phyloP scores from a whole-genome alignment of 1,140 invertebrate genomes.

The Venturia canescens region DNA sequence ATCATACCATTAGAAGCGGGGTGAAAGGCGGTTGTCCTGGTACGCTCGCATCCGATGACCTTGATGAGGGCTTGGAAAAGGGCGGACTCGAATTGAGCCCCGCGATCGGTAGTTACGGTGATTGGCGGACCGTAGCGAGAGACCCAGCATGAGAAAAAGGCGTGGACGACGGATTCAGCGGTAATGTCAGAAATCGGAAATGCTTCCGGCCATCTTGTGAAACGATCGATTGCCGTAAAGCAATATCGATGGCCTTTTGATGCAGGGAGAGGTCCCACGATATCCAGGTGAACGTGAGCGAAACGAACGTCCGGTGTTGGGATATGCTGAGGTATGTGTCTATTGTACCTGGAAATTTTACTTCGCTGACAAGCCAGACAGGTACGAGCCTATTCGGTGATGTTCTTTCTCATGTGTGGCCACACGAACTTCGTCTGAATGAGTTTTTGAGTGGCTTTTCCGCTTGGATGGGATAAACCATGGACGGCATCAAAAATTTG shows the following conservation, averaged over 20 bases:
- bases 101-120: constrained; percentile 32
- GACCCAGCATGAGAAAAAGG: not conserved
- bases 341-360: constrained; percentile 44
- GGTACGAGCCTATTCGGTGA: constrained; percentile 43
- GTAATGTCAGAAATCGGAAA: not conserved
- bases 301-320: constrained; percentile 56
- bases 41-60: constrained; percentile 33
- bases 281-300: constrained; percentile 68
- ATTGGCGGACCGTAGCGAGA: constrained; percentile 13
- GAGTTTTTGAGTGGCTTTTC: constrained; percentile 43
- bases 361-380: constrained; percentile 53
- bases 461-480: constrained; percentile 59
- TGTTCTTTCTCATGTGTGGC: constrained; percentile 54
- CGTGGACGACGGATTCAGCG: constrained; percentile 16
- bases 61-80: constrained; percentile 40
- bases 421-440: constrained; percentile 47
- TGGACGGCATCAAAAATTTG: constrained; percentile 54
- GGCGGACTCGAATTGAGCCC: constrained; percentile 48
- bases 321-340: constrained; percentile 21
- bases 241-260: constrained; percentile 61
- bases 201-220: constrained; percentile 44
- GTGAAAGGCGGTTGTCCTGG: constrained; percentile 56
- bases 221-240: not conserved
- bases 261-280: constrained; percentile 69
- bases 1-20: constrained; percentile 56